phyloP scores from a whole-genome alignment of 2,113 vertebrate species.

The Nesoenas mayeri region DNA sequence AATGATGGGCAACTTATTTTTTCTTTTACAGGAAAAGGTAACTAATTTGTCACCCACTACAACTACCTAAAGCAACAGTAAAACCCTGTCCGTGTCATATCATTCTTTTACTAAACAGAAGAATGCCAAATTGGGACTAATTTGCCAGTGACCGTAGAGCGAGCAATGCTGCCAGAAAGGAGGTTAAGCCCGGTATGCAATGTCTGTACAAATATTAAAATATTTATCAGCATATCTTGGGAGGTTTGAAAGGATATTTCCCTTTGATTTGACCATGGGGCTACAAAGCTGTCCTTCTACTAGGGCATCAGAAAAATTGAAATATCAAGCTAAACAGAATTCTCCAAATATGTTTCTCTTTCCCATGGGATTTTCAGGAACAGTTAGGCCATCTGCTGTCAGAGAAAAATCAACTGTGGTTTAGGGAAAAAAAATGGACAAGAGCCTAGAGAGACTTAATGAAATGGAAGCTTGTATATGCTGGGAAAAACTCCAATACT shows the following conservation, averaged over 20 bases:
- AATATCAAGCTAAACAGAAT: constrained; percentile 31
- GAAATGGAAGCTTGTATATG: constrained; percentile 51
- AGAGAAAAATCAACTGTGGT: constrained; percentile 38
- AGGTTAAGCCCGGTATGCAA: neutral
- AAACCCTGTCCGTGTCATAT: neutral
- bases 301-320: constrained; percentile 45
- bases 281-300: constrained; percentile 37
- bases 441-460: constrained; percentile 56
- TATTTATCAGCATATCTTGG: neutral
- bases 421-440: constrained; percentile 48
- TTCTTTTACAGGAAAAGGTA: neutral
- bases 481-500: neutral
- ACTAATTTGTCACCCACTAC: neutral
- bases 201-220: neutral
- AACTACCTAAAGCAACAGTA: neutral
- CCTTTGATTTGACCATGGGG: constrained; percentile 9
- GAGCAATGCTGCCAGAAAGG: neutral
- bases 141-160: neutral
- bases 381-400: constrained; percentile 52
- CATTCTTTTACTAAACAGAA: neutral
- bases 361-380: constrained; percentile 45
- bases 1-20: neutral
- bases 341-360: constrained; percentile 52
- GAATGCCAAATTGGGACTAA: neutral
- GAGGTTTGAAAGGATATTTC: neutral